Evolutionary conservation across 1,140 invertebrate species (phyloP), one percentile per base, ranked within the genome.

Genomic region (Venturia canescens): DNA sequence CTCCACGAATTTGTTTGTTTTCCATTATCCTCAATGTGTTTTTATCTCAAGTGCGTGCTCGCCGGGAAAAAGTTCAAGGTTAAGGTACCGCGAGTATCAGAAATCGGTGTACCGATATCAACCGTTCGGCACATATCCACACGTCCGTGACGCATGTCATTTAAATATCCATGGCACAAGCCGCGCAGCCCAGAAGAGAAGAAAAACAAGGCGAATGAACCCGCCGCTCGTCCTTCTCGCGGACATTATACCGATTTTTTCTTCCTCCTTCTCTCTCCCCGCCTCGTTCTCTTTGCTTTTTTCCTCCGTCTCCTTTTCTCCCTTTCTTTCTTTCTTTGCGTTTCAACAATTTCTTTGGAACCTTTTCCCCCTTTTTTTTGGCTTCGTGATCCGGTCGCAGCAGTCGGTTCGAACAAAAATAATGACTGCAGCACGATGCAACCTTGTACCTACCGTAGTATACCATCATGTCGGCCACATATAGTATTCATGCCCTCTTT

Each of bases 141-240:
- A 66, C 63, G 63, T 27, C 5, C 67, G 38, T 69, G 67, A 69
- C 67, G 67, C n/a, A n/a, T 72, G 70, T 48, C 34, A 44, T 72
- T 44, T 72, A n/a, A n/a, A 15, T 53, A 53, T 53, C 50, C 16
- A 53, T 18, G 7, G 16, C 16, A 18, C 60, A 23, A 16, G 71
- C 23, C n/a, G 11, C n/a, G 11, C 26, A 57, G 72, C 69, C 53
- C 71, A 23, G 53, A 11, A 23, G n/a, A 80, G 72, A 80, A 80
- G 50, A 34, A 80, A 80, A 76, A 78, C 50, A 77, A 79, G 77
- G 81, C 76, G 60, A 82, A 82, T 34, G 80, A 81, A 81, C 80
- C 38, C 38, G 72, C 38, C 38, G 72, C 53, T 60, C 75, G 75
- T 81, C 80, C 67, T 81, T 81, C 66, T 53, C 3, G 50, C 50